These are phyloP conservation scores for Trididemnum miniatum DNA, from an alignment of 23 tunicate genomes.

Conservation along the genomic window DNA sequence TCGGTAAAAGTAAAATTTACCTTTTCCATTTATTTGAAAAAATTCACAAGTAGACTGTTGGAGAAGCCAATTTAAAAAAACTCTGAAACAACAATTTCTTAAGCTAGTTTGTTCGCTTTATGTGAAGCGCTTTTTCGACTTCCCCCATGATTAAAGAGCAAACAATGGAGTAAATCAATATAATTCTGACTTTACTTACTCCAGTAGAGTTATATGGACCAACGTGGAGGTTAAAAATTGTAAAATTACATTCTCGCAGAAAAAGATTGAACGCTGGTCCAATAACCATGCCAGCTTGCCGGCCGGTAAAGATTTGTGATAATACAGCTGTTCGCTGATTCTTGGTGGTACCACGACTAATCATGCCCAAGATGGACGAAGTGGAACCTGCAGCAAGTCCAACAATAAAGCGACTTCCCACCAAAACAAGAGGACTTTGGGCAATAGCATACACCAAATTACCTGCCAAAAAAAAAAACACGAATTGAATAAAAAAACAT, in stretches of 20 bases:
- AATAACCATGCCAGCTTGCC: conserved; percentile 75
- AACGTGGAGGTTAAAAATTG: conserved; percentile 47
- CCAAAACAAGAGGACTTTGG: conserved; percentile 27
- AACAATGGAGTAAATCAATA: no score
- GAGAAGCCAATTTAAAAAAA: no score
- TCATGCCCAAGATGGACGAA: conserved; percentile 73
- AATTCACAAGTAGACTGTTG: no score
- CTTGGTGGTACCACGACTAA: conserved; percentile 40
- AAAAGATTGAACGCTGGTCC: conserved; percentile 86
- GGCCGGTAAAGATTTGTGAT: conserved; percentile 60
- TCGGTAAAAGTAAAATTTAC: no score
- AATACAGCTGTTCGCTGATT: conserved; percentile 64
- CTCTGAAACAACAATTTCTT: no score
- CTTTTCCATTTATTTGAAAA: no score
- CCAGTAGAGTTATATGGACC: conserved; percentile 56
- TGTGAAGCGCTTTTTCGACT: no score
- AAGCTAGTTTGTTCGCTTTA: no score
- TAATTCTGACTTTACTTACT: no score
- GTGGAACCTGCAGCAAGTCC: conserved; percentile 78
- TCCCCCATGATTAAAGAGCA: no score
- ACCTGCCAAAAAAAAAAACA: conserved; percentile 28
- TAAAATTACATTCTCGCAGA: conserved; percentile 40
- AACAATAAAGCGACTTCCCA: conserved; percentile 61
- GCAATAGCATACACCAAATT: conserved; percentile 60
- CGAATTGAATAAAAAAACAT: not conserved